These are phyloP conservation scores for Camelus dromedarius DNA, from an alignment of 2,113 vertebrate species.

Conservation along the genomic window DNA sequence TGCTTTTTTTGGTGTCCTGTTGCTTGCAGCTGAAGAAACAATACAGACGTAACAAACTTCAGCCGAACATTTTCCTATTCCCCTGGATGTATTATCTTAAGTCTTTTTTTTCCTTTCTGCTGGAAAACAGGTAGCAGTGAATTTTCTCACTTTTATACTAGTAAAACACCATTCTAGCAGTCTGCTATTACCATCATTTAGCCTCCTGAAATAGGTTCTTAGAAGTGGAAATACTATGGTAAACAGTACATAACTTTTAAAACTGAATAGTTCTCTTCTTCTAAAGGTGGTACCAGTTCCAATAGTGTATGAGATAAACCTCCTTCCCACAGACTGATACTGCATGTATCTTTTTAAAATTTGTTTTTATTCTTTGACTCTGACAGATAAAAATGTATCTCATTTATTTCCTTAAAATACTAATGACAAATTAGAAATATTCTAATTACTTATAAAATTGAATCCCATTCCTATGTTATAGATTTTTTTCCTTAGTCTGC, in stretches of 20 bases:
- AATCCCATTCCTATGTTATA: background rate
- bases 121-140: background rate
- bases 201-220: background rate
- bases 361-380: background rate
- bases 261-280: background rate
- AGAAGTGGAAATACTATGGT: background rate
- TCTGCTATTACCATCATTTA: background rate
- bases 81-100: background rate
- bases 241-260: background rate
- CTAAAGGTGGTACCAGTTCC: background rate
- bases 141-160: background rate
- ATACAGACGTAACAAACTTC: background rate
- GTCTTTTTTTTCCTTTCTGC: background rate
- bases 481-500: background rate
- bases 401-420: background rate
- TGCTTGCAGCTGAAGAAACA: background rate
- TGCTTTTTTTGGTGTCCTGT: background rate
- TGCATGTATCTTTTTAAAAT: background rate
- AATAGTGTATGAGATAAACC: background rate
- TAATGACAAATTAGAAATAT: background rate
- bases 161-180: background rate
- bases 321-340: background rate
- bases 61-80: background rate
- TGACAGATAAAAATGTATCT: background rate
- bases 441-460: background rate